Percentiles rank a stretch among this genome's conserved stretches.
Conservation (phyloP, 1,140 invertebrate species). For the Diachasmimorpha longicaudata region DNA sequence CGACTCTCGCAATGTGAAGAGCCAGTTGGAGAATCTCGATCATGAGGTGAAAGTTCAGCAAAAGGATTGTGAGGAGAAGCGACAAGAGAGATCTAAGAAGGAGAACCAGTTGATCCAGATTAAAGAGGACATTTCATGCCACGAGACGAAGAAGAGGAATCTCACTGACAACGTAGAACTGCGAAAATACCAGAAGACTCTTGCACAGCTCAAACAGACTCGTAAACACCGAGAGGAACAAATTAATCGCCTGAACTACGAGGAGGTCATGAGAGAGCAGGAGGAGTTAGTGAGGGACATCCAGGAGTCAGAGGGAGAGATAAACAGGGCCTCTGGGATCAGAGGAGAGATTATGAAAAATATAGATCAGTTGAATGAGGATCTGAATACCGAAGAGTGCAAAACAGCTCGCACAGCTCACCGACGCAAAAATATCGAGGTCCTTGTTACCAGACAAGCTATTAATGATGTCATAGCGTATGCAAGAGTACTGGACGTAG, state of each 20-base stretch:
- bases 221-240: conserved; percentile 52
- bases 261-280: conserved; percentile 56
- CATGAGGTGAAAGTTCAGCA: too few species aligned
- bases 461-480: conserved; percentile 79
- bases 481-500: conserved; percentile 79
- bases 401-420: conserved; percentile 70
- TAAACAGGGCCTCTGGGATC: conserved; percentile 52
- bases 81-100: conserved; percentile 30
- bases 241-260: conserved; percentile 62
- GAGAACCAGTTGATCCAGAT: conserved; percentile 57
- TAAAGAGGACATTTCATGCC: conserved; percentile 71
- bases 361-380: conserved; percentile 61
- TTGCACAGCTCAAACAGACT: conserved; percentile 60
- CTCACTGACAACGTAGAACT: conserved; percentile 77
- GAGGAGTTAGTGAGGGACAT: conserved; percentile 47
- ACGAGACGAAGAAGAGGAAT: conserved; percentile 74
- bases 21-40: too few species aligned
- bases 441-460: conserved; percentile 54
- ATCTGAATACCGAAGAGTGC: conserved; percentile 67
- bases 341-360: conserved; percentile 57
- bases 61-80: not conserved
- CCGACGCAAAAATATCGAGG: conserved; percentile 65
- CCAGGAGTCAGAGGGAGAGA: conserved; percentile 42
- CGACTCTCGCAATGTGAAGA: too few species aligned
- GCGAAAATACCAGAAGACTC: conserved; percentile 68